Percentiles rank a stretch among this genome's conserved stretches.
These are phyloP conservation scores for Rhynchotus rufescens DNA, from an alignment of 2,797 vertebrate genomes.

Conservation along the genomic window DNA sequence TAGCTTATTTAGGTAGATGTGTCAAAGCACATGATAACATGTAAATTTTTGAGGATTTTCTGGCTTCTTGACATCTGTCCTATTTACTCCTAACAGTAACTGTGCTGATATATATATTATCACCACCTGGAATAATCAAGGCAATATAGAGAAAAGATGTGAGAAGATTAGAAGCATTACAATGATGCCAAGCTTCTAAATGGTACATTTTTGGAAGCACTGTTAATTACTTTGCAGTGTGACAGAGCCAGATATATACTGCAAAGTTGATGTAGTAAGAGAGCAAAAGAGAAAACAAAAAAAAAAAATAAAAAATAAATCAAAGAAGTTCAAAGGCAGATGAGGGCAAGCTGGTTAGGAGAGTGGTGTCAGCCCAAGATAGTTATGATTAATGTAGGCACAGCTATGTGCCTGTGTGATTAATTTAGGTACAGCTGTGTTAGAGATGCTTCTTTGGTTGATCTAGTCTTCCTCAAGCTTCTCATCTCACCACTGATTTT, in stretches of 20 bases:
- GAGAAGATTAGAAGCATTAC: not conserved
- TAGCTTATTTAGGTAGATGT: constrained; percentile 2
- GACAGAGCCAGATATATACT: not conserved
- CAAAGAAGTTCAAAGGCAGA: not conserved
- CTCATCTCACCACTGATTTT: not conserved
- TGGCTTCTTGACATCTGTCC: constrained; percentile 24
- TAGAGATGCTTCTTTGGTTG: not conserved
- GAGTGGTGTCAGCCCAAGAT: not conserved
- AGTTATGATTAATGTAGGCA: not conserved
- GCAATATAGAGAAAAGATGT: not conserved
- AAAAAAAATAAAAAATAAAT: too few relatives aligned
- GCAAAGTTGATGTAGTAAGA: not conserved
- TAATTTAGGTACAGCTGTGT: not conserved
- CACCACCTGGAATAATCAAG: not conserved
- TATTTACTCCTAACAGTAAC: not conserved
- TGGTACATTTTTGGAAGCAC: not conserved
- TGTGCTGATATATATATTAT: not conserved
- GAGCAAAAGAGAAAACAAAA: not conserved
- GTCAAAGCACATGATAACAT: not conserved
- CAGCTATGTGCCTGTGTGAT: not conserved
- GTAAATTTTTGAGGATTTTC: constrained; percentile 31
- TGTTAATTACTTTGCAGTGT: not conserved
- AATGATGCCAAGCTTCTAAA: not conserved
- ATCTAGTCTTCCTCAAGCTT: not conserved
- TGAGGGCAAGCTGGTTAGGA: not conserved